These are phyloP conservation scores for Babylonia areolata DNA, from an alignment of 1,140 invertebrate genomes.

Conservation along the genomic window DNA sequence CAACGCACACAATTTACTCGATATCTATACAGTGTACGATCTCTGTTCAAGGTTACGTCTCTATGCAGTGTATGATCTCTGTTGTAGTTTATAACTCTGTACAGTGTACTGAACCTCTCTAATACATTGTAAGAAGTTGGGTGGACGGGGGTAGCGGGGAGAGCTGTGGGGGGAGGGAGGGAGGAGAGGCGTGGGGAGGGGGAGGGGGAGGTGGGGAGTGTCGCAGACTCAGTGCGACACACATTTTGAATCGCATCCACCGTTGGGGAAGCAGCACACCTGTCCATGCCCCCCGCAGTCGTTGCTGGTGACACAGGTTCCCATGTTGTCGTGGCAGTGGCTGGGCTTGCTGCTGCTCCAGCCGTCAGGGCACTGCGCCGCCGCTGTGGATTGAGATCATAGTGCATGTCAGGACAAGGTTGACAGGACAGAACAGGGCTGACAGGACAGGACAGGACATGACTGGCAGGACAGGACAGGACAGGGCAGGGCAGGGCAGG, in stretches of 20 bases:
- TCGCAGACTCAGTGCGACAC: neutral
- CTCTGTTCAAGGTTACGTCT: neutral
- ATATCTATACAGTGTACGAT: neutral
- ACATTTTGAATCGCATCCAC: neutral
- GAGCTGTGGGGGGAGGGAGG: no score
- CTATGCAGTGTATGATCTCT: no score
- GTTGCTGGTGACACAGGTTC: neutral
- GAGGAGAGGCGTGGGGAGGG: no score
- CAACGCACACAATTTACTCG: neutral
- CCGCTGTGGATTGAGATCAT: neutral
- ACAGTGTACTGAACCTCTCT: no score
- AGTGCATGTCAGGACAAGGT: neutral
- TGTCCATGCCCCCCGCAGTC: neutral
- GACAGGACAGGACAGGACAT: no score
- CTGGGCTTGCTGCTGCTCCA: neutral
- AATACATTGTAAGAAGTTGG: neutral
- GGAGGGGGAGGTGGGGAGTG: neutral
- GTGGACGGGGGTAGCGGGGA: no score
- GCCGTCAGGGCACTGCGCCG: neutral
- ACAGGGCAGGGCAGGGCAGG: neutral
- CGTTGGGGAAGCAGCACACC: neutral
- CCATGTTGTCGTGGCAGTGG: slow-evolving; percentile 5
- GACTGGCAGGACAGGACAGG: no score
- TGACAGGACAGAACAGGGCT: no score
- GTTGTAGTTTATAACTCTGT: no score